A percentile compares a stretch with the other conserved stretches of the same genome.
These are phyloP conservation scores for Vulpes lagopus DNA, from an alignment of 2,113 vertebrate species.

Conservation along the genomic window DNA sequence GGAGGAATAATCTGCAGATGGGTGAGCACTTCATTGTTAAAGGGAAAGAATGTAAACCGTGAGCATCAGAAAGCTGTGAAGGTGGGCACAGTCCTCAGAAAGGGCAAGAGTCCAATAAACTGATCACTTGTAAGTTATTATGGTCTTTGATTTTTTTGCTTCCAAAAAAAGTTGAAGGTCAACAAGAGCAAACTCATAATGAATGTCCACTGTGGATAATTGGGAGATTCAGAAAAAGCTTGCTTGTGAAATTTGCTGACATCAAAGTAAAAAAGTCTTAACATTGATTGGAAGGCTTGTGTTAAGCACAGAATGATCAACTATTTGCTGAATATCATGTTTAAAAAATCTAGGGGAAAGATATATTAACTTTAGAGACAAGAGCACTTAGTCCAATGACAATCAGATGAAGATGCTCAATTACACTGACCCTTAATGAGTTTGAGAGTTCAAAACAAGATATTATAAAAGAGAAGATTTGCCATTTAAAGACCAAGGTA, in stretches of 20 bases:
- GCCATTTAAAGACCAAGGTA: background rate
- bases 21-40: background rate
- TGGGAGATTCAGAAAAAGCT: background rate
- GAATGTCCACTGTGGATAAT: rapidly evolving
- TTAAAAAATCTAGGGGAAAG: background rate
- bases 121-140: background rate
- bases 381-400: background rate
- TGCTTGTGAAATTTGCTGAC: background rate
- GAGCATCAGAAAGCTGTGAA: background rate
- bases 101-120: background rate
- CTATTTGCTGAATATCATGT: background rate
- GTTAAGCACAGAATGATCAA: background rate
- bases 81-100: background rate
- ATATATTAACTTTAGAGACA: background rate
- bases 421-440: background rate
- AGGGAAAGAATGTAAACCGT: background rate
- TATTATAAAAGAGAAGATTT: background rate
- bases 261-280: background rate
- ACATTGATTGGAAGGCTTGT: rapidly evolving
- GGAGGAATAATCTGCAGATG: background rate
- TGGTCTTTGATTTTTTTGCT: background rate
- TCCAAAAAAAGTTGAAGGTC: background rate
- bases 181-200: background rate
- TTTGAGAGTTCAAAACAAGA: background rate
- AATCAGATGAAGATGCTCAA: rapidly evolving